Evolutionary conservation across 1,140 invertebrate genomes (phyloP), one percentile per base, ranked within the genome.

Genomic region (Brachionus koreanus): DNA sequence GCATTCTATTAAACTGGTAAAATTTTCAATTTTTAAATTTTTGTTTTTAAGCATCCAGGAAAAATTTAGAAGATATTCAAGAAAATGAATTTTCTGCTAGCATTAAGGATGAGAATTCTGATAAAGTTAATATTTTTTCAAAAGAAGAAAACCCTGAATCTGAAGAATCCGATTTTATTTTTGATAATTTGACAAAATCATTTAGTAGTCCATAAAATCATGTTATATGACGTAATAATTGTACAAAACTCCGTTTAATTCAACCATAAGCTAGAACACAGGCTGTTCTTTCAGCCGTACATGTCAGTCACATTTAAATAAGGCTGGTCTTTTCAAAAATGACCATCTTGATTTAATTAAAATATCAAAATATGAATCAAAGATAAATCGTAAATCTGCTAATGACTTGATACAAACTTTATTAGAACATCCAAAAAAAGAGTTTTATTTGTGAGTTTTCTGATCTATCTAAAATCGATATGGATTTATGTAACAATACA

Each of bases 341-440:
- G 61, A 65, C 1, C 61, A 65, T 33, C 19, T 65, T 65, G 61
- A 25, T 65, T 65, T 33, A 65, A 25, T 35, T 13, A 29, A 65
- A 65, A 65, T 65, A 13, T 23, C 23, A 33, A 35, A 65, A 65
- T 13, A 29, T 65, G 29, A 65, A 33, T 29, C 1, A 12, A 65
- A 65, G 29, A 65, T 65, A 10, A 65, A 65, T 65, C 61, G 61
- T 65, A 13, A 35, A 65, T 29, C 61, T 33, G 61, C 25, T 29
- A 35, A 35, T 65, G 61, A 65, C 29, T 65, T 65, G 25, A 65
- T 65, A 29, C 61, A 65, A 35, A 65, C 61, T 65, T 65, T 65
- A 65, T 5, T 35, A 23, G 25, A 65, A 35, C 23, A 29, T 33
- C 23, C n/a, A n/a, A n/a, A n/a, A n/a, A n/a, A n/a, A n/a, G n/a